These are phyloP conservation scores for Baronia brevicornis DNA, from an alignment of 2,888 invertebrate genomes.

Conservation along the genomic window DNA sequence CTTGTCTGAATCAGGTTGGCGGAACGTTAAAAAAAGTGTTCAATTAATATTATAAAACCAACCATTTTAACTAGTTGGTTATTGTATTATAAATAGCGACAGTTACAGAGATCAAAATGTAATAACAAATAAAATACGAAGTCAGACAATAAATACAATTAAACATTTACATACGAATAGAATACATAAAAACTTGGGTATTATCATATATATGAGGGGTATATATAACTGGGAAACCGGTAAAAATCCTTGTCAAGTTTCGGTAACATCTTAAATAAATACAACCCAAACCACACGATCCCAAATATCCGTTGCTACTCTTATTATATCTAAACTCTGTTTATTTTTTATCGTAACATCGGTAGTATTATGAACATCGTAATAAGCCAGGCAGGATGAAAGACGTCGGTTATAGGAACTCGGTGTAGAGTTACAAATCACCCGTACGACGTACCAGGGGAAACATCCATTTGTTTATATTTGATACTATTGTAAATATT, in stretches of 20 bases:
- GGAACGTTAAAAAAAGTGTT: too few species aligned
- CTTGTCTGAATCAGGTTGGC: too few species aligned
- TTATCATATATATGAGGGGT: too few species aligned
- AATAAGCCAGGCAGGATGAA: constrained; percentile 60
- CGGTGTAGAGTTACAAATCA: constrained; percentile 55
- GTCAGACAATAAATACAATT: too few species aligned
- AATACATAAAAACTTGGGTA: too few species aligned
- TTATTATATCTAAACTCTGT: constrained; percentile 17
- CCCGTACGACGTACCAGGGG: constrained; percentile 27
- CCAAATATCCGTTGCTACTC: constrained; percentile 40
- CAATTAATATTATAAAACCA: too few species aligned
- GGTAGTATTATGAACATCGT: constrained; percentile 35
- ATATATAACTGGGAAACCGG: too few species aligned
- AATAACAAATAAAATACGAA: too few species aligned
- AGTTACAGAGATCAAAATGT: constrained; percentile 8
- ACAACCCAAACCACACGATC: constrained; percentile 35
- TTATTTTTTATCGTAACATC: constrained; percentile 29
- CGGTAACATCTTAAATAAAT: constrained; percentile 49
- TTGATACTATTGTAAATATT: constrained; percentile 49
- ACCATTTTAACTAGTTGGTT: too few species aligned
- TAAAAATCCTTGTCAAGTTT: constrained; percentile 39
- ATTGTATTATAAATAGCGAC: too few species aligned
- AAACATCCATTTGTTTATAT: constrained; percentile 50
- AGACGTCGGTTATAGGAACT: constrained; percentile 54
- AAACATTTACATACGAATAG: too few species aligned